These are phyloP conservation scores for Sympetrum striolatum DNA, from an alignment of 2,888 invertebrate species.

Conservation along the genomic window DNA sequence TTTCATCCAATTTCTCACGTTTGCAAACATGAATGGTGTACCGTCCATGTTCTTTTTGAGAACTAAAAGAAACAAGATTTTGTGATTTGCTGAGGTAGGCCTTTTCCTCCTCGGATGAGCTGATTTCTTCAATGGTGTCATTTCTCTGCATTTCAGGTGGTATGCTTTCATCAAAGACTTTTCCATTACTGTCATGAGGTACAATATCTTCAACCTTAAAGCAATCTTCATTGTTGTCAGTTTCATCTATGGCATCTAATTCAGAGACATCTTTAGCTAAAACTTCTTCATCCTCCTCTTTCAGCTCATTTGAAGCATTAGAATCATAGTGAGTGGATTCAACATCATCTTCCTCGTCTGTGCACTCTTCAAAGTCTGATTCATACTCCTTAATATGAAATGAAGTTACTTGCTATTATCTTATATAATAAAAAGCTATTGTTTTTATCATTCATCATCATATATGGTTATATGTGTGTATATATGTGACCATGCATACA, in stretches of 20 bases:
- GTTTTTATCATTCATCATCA: no score
- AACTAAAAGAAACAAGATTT: background rate
- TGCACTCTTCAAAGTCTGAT: conserved; percentile 32
- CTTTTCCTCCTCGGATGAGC: background rate
- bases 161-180: background rate
- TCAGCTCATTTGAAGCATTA: background rate
- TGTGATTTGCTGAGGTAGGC: no score
- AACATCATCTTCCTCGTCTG: conserved; percentile 6
- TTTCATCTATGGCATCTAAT: background rate
- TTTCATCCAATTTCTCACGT: no score
- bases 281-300: background rate
- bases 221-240: conserved; percentile 55
- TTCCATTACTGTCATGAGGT: conserved; percentile 61
- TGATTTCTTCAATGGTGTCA: background rate
- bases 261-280: background rate
- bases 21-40: no score
- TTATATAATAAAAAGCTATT: no score
- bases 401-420: background rate
- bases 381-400: conserved; percentile 21
- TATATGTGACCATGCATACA: no score
- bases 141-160: background rate
- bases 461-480: no score
- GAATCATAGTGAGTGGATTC: background rate
- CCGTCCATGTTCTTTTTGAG: background rate
- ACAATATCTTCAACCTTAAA: conserved; percentile 65